phyloP scores from a whole-genome alignment of 2,888 invertebrate species.

The Stegophylla sp. region DNA sequence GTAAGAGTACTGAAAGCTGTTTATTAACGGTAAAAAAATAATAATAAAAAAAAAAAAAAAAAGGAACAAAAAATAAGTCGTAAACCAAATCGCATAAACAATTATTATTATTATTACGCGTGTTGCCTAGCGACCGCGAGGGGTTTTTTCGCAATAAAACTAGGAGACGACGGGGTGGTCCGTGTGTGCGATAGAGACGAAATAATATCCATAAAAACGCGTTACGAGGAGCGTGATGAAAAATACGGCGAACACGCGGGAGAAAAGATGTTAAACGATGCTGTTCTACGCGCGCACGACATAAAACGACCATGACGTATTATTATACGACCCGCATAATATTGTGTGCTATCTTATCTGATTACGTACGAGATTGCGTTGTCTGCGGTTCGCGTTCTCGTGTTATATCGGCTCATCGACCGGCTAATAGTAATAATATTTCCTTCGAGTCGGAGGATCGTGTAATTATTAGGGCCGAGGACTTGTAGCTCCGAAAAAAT shows the following conservation, averaged over 20 bases:
- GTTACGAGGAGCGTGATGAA: constrained; percentile 18
- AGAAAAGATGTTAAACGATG: not conserved
- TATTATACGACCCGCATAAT: no score
- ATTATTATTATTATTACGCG: not conserved
- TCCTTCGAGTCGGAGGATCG: no score
- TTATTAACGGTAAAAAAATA: no score
- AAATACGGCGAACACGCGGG: not conserved
- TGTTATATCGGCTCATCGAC: no score
- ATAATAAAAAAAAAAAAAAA: not conserved
- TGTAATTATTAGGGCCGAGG: no score
- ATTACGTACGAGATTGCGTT: no score
- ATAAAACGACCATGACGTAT: not conserved
- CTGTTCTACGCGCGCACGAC: not conserved
- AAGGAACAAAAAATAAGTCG: not conserved
- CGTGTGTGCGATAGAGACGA: not conserved
- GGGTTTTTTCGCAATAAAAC: constrained; percentile 7
- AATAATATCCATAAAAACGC: constrained; percentile 22
- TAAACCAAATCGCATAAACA: constrained; percentile 6
- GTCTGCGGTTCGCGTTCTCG: no score
- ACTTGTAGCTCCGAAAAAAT: no score
- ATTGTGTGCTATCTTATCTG: no score
- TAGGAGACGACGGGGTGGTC: not conserved
- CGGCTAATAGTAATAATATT: no score
- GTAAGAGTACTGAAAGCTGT: not conserved
- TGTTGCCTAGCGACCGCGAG: not conserved